Percentiles rank a stretch among this genome's conserved stretches.
Evolutionary conservation across 1,140 invertebrate species (phyloP).

Genomic region (Psilanteris sp.): DNA sequence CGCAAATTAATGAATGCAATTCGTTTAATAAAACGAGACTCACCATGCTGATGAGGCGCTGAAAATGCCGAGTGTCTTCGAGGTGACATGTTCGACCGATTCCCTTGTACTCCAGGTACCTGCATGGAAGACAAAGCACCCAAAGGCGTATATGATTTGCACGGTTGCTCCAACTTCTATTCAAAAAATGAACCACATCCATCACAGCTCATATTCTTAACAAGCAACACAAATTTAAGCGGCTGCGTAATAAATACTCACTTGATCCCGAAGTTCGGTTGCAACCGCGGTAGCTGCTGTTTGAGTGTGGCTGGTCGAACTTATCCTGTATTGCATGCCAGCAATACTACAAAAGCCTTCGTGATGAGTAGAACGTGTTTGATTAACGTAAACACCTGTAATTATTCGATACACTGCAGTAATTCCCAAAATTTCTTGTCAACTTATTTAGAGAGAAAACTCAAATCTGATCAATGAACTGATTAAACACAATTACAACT

Average conservation of each 20-base stretch:
- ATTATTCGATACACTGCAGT: slow-evolving; percentile 12
- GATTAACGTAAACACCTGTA: slow-evolving; percentile 87
- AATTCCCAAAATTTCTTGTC: background rate
- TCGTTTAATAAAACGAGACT: slow-evolving; percentile 41
- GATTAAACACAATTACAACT: background rate
- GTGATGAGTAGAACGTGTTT: slow-evolving; percentile 86
- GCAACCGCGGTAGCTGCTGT: slow-evolving; percentile 88
- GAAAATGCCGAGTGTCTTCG: slow-evolving; percentile 78
- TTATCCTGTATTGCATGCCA: slow-evolving; percentile 90
- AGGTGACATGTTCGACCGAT: slow-evolving; percentile 79
- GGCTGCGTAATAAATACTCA: slow-evolving; percentile 63
- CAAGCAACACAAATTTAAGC: slow-evolving; percentile 4
- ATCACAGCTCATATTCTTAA: slow-evolving; percentile 19
- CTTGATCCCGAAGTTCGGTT: slow-evolving; percentile 82
- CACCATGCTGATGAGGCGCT: slow-evolving; percentile 79
- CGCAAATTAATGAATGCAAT: background rate
- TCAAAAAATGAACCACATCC: slow-evolving; percentile 37
- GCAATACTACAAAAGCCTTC: slow-evolving; percentile 90
- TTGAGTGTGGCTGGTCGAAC: slow-evolving; percentile 87
- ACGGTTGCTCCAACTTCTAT: slow-evolving; percentile 78
- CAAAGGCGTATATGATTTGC: slow-evolving; percentile 88
- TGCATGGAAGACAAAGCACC: slow-evolving; percentile 92
- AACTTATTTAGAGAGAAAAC: slow-evolving; percentile 1
- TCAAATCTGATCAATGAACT: background rate
- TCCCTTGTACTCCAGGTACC: slow-evolving; percentile 83